Percentiles rank a stretch among this genome's conserved stretches.
Conservation (phyloP, 2,113 vertebrate species). For the Nesospiza acunhae region DNA sequence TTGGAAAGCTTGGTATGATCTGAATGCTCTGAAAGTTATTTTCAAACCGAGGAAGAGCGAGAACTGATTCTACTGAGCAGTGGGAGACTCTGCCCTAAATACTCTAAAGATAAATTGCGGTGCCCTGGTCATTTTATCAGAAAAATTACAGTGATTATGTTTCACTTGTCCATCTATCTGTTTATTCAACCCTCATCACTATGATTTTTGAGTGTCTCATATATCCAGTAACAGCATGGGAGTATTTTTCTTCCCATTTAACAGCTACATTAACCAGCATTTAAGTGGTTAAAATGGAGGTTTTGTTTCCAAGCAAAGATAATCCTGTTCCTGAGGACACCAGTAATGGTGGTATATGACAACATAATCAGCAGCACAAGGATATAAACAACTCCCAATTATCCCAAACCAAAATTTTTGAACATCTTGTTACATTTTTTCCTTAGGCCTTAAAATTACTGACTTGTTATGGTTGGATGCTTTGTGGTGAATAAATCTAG, state of each 20-base stretch:
- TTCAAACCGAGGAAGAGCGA: background rate
- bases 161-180: background rate
- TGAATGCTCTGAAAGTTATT: background rate
- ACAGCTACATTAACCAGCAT: background rate
- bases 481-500: conserved; percentile 69
- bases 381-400: conserved; percentile 63
- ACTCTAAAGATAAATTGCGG: background rate
- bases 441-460: conserved; percentile 67
- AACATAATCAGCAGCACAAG: conserved; percentile 33
- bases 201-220: background rate
- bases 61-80: background rate
- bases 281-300: conserved; percentile 52
- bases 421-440: conserved; percentile 70
- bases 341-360: conserved; percentile 23
- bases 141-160: background rate
- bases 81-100: background rate
- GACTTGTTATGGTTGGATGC: conserved; percentile 67
- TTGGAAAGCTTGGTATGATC: background rate
- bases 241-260: background rate
- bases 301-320: conserved; percentile 36
- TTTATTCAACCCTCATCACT: background rate
- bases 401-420: conserved; percentile 59
- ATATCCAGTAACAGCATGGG: background rate
- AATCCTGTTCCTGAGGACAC: conserved; percentile 7
- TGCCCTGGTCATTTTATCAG: background rate